Evolutionary conservation across 2,113 vertebrate genomes (phyloP), one percentile per base, ranked within the genome.

Genomic region (Marmota flaviventris): DNA sequence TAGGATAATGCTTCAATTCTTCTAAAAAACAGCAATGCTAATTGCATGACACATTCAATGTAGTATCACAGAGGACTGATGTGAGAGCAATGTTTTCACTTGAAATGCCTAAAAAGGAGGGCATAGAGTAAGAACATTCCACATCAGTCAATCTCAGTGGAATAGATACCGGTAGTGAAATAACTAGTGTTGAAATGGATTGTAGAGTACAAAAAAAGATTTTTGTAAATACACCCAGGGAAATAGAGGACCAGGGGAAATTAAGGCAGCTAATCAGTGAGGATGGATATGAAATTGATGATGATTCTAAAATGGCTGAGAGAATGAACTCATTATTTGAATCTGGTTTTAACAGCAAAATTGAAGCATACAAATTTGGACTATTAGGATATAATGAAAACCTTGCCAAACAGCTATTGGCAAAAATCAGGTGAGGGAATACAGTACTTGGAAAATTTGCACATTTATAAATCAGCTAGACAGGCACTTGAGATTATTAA

Each of bases 281-380:
- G 11, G 42, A 32, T 29, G 39, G 17, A 25, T n/a, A n/a, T 65
- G 48, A 93, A 96, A 81, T 48, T 67, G 88, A 92, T 14, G 93
- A 92, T 48, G 58, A 32, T 53, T 89, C 56, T 63, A 56, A 97
- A 96, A 85, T 86, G 77, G 48, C 39, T n/a, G 9, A 93, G 92
- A 90, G 37, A 90, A 29, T 45, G 25, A 92, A 95, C 9, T 78
- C 45, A 65, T 91, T 85, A 69, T 88, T 67, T 48, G 67, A 93
- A 92, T 97, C 77, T 90, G 82, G 67, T 90, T 95, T 95, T 95
- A 97, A 96, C 18, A 77, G 88, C 72, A 94, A 97, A 97, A 97
- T 65, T 92, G 89, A 95, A 85, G 84, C 93, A 96, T 96, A 97
- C 56, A 89, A 95, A 91, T 95, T 72, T 91, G 72, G 58, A 85